Conservation (phyloP, 92 coral and sea anemone genomes). For the Heteractis magnifica region DNA sequence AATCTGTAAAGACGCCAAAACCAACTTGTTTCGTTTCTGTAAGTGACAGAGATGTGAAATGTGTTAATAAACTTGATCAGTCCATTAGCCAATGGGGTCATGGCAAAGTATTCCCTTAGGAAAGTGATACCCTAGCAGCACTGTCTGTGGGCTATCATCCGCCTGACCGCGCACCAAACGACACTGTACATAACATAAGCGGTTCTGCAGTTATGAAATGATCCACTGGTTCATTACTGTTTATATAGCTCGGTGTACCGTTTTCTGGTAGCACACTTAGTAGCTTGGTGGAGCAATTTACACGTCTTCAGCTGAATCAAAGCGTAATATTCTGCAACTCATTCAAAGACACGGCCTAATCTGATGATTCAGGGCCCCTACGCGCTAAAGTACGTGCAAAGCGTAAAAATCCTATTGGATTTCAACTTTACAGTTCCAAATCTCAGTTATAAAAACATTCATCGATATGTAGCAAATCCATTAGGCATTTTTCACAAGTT, state of each 20-base stretch:
- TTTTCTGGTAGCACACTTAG: background rate
- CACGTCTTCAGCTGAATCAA: background rate
- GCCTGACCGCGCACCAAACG: background rate
- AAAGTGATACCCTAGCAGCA: slow-evolving; percentile 7
- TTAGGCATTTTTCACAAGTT: background rate
- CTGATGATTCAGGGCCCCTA: background rate
- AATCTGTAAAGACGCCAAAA: background rate
- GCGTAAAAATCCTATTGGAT: background rate
- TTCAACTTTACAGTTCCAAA: background rate
- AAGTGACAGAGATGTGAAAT: slow-evolving; percentile 22
- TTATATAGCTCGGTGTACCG: background rate
- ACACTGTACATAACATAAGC: background rate
- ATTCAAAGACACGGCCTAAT: background rate
- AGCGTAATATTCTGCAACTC: background rate
- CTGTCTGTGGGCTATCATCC: background rate
- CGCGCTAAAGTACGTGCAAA: background rate
- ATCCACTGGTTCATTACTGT: background rate
- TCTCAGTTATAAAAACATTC: background rate
- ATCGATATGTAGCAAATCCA: background rate
- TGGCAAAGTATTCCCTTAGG: background rate
- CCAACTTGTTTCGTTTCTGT: slow-evolving; percentile 19
- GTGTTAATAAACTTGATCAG: slow-evolving; percentile 10
- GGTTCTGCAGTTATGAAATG: background rate
- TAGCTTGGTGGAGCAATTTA: background rate
- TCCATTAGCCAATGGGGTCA: slow-evolving; percentile 38